Evolutionary conservation across 2,113 vertebrate species (phyloP), one percentile per base, ranked within the genome.

Genomic region (Oxygymnocypris stewartii): DNA sequence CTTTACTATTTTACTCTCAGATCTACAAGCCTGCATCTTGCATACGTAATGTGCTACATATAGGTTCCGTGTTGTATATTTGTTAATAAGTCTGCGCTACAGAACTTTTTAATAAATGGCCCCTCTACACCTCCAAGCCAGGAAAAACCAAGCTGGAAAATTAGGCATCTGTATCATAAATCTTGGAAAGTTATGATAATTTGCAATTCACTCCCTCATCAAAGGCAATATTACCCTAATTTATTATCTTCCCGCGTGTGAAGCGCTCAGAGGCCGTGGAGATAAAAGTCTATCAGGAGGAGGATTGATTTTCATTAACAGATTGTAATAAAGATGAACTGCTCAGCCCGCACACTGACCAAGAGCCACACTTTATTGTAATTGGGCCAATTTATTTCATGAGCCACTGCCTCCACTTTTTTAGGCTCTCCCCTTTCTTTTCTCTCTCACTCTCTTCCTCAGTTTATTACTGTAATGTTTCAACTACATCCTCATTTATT

Each of bases 241-340:
- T 95, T 96, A 95, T 95, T 95, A 95, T 94, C 93, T 95, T 93
- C 94, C 90, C 37, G 90, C 89, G 88, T 89, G 89, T 90, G 91
- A 92, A 91, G 91, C 81, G 91, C 89, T 92, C 92, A 94, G 93
- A 94, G 93, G 94, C 94, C 90, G 85, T 90, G 93, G 90, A 95
- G 95, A 95, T 96, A 96, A 96, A 95, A 95, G 94, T 95, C 95
- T 95, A 96, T 96, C 95, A 96, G 94, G 93, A 95, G 92, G 92
- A 91, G 95, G 95, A 96, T 96, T 95, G 94, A 95, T 96, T 96
- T 96, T 95, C 95, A 96, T 96, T 95, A 95, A 95, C 94, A 94
- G 94, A 96, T 95, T 94, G 94, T 95, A 95, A 96, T 95, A 96
- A 96, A 95, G 95, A 96, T 95, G 95, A 95, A 96, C 94, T 94